A percentile compares a stretch with the other conserved stretches of the same genome.
Conservation (phyloP, 1,140 invertebrate species). For the Tribolium madens region DNA sequence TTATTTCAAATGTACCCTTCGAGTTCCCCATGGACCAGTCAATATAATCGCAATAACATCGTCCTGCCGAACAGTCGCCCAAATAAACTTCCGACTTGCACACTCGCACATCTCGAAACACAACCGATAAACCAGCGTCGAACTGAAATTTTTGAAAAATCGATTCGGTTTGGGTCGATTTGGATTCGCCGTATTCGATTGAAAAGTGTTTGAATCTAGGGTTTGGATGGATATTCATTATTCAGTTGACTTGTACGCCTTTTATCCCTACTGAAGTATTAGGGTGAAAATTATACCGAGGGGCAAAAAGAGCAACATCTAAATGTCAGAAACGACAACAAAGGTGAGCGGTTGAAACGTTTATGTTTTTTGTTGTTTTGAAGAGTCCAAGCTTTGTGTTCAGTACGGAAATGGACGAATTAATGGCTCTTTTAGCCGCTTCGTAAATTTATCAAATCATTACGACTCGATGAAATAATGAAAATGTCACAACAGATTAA, state of each 20-base stretch:
- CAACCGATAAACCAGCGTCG: not conserved
- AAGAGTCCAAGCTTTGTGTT: not conserved
- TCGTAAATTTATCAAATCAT: conserved; percentile 23
- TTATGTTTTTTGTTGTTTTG: conserved; percentile 47
- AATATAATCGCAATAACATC: conserved; percentile 65
- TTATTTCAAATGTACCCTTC: conserved; percentile 62
- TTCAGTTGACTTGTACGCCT: conserved; percentile 38
- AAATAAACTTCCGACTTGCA: conserved; percentile 41
- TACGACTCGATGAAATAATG: conserved; percentile 26
- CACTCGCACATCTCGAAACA: not conserved
- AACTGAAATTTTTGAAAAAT: conserved; percentile 19
- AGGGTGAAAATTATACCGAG: conserved; percentile 56
- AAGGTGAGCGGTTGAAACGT: conserved; percentile 52
- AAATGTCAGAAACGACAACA: conserved; percentile 56
- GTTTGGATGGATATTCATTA: conserved; percentile 22
- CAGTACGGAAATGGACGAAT: conserved; percentile 36
- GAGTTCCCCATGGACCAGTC: conserved; percentile 63
- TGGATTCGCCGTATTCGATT: not conserved
- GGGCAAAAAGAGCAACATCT: conserved; percentile 57
- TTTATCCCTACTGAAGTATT: conserved; percentile 48
- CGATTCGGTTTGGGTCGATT: not conserved
- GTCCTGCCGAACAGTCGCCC: conserved; percentile 57
- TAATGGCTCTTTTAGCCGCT: conserved; percentile 46
- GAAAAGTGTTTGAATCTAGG: not conserved
- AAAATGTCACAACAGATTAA: conserved; percentile 47